Evolutionary conservation across 2,888 invertebrate species (phyloP).

Genomic region (Troides helena): DNA sequence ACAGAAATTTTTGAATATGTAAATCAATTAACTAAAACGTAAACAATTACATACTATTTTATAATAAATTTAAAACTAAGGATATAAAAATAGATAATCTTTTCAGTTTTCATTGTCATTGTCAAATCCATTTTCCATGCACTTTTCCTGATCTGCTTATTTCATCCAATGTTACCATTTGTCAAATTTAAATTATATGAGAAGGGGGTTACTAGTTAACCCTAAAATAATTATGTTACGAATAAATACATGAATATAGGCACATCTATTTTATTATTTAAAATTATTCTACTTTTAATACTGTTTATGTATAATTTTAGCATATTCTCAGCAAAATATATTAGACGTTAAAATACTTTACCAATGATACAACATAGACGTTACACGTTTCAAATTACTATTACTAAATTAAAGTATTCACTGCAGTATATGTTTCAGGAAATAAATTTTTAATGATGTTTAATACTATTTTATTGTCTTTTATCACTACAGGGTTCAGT

Average conservation of each 20-base stretch:
- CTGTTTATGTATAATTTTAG: background rate
- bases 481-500: constrained; percentile 49
- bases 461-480: constrained; percentile 60
- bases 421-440: constrained; percentile 2
- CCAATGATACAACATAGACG: constrained; percentile 8
- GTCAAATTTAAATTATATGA: background rate
- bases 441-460: constrained; percentile 30
- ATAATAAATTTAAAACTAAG: constrained; percentile 8
- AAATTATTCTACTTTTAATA: background rate
- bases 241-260: background rate
- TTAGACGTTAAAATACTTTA: background rate
- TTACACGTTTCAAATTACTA: constrained; percentile 11
- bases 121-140: constrained; percentile 13
- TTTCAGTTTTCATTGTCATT: constrained; percentile 22
- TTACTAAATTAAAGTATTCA: constrained; percentile 11
- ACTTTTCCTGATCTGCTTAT: constrained; percentile 13
- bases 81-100: background rate
- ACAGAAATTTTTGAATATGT: constrained; percentile 6
- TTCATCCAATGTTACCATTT: constrained; percentile 18
- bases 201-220: background rate
- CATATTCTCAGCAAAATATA: background rate
- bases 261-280: background rate
- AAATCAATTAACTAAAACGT: constrained; percentile 24
- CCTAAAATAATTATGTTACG: background rate
- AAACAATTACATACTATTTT: constrained; percentile 20